These are phyloP conservation scores for Monochamus alternatus DNA, from an alignment of 2,888 invertebrate species.

Conservation along the genomic window DNA sequence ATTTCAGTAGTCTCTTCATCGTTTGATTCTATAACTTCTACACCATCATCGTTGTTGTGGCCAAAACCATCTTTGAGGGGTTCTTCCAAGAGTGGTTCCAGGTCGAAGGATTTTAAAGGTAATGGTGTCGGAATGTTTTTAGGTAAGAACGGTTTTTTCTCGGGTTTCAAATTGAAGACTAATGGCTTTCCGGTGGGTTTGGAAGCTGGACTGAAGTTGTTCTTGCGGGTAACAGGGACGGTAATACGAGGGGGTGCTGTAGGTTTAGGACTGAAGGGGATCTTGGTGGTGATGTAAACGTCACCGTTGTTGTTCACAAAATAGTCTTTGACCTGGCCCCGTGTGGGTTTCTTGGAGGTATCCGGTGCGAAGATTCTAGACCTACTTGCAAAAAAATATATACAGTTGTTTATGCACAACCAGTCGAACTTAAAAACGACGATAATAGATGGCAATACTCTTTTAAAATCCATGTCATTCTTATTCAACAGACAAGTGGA, in stretches of 20 bases:
- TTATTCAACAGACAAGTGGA: too few species aligned
- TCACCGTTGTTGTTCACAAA: slow-evolving; percentile 66
- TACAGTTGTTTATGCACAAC: not conserved
- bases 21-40: slow-evolving; percentile 46
- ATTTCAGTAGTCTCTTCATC: slow-evolving; percentile 35
- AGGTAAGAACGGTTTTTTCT: slow-evolving; percentile 58
- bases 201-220: slow-evolving; percentile 60
- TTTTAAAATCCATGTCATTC: too few species aligned
- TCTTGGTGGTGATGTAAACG: slow-evolving; percentile 62
- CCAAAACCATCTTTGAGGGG: slow-evolving; percentile 70
- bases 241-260: slow-evolving; percentile 56
- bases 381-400: slow-evolving; percentile 31
- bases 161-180: slow-evolving; percentile 56
- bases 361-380: slow-evolving; percentile 66
- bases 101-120: slow-evolving; percentile 67
- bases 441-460: too few species aligned
- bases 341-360: slow-evolving; percentile 55
- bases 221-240: slow-evolving; percentile 60
- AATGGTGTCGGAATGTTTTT: slow-evolving; percentile 49
- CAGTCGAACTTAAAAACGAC: too few species aligned
- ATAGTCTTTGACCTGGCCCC: slow-evolving; percentile 63
- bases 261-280: slow-evolving; percentile 59
- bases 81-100: slow-evolving; percentile 76
- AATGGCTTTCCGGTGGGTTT: slow-evolving; percentile 57
- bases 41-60: slow-evolving; percentile 49